Base-by-base conservation (phyloP, 2,113 vertebrate genomes). In the Halichoeres trimaculatus region DNA sequence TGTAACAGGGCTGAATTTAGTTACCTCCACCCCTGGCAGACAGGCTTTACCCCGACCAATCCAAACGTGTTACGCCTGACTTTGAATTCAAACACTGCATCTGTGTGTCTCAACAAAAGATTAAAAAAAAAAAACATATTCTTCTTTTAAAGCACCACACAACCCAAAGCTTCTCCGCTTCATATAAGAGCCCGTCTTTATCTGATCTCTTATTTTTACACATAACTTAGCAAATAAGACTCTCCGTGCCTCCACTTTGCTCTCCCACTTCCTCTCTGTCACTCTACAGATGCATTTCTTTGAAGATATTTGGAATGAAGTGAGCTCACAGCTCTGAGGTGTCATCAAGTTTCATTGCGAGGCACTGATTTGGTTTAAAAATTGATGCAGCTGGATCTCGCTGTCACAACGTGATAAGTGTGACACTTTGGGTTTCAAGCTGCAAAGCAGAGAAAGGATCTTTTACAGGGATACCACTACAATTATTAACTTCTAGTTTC, bases 241-340 rank as follows among this genome's bases (percentile, higher is more conserved):
- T 53, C 20, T 58, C 50, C 35, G 36, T 55, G 48, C 54, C 26
- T 76, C 60, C 73, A 78, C 50, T 71, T 64, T 71, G 51, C 35
- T 65, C 61, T 67, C 26, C 34, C 55, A 47, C 69, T 41, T 52
- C 72, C 58, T 70, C 40, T 75, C 65, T 70, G 72, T 65, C 76
- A 66, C 64, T 86, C 72, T 51, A 64, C 78, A 78, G 76, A 67
- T 22, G 48, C 68, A 26, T 72, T 78, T 67, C 81, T 90, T 89
- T 89, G 89, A 91, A 90, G 76, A 89, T 86, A 75, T 89, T 82
- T 50, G 74, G 48, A 81, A 80, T 75, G 88, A 87, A 89, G 74
- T 72, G 57, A 84, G 77, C 83, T 85, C 53, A 80, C 76, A 76
- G 64, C 75, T 86, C 78, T 57, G 70, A 69, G 40, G 48, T 82